Conservation (phyloP, 2,113 vertebrate genomes). For the Otolemur garnettii region DNA sequence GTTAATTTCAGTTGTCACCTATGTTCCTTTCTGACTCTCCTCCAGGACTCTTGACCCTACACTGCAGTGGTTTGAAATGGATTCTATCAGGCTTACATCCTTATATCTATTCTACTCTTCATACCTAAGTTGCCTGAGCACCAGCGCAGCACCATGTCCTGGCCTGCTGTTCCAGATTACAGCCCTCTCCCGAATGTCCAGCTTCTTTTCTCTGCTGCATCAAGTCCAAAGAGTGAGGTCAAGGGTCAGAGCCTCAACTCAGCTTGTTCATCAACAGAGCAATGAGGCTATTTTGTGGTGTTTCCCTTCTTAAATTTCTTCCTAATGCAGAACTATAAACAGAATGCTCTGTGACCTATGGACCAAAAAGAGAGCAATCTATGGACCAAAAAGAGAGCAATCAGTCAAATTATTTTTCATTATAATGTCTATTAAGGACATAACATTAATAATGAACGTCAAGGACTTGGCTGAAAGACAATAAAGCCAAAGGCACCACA, state of each 20-base stretch:
- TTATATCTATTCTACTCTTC: background rate
- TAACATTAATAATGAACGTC: conserved; percentile 65
- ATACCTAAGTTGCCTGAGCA: background rate
- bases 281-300: background rate
- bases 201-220: background rate
- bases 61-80: conserved; percentile 40
- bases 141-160: background rate
- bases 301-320: conserved; percentile 52
- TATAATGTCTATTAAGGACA: conserved; percentile 52
- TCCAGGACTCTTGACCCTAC: conserved; percentile 7
- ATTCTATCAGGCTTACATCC: conserved; percentile 29
- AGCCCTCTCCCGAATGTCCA: background rate
- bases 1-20: conserved; percentile 50
- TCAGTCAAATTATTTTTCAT: conserved; percentile 68
- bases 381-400: conserved; percentile 56
- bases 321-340: conserved; percentile 66
- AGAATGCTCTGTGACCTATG: conserved; percentile 55
- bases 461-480: conserved; percentile 56
- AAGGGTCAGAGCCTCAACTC: background rate
- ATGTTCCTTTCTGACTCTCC: background rate
- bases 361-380: conserved; percentile 62
- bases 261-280: conserved; percentile 12
- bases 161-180: background rate
- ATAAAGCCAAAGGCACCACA: background rate
- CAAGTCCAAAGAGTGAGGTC: conserved; percentile 32